A percentile compares a stretch with the other conserved stretches of the same genome.
phyloP scores from a whole-genome alignment of 2,113 vertebrate genomes.

The Poecilia latipinna region DNA sequence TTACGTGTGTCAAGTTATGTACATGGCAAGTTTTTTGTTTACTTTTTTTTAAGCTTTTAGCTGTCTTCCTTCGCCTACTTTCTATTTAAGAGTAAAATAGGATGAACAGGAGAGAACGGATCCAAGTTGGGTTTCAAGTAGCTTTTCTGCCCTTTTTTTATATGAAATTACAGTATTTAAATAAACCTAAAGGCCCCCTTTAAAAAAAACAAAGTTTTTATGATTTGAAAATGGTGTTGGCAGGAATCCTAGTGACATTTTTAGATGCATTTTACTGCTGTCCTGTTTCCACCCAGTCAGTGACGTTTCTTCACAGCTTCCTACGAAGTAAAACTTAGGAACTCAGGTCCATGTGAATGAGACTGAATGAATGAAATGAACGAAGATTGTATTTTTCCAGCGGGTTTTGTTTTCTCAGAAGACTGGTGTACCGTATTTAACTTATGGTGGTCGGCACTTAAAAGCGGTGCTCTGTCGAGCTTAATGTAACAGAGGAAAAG shows the following conservation, averaged over 20 bases:
- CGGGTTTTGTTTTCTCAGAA: slow-evolving; percentile 23
- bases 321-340: slow-evolving; percentile 56
- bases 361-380: slow-evolving; percentile 70
- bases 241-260: slow-evolving; percentile 18
- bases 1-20: slow-evolving; percentile 56
- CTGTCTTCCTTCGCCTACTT: slow-evolving; percentile 52
- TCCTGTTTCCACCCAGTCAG: slow-evolving; percentile 34
- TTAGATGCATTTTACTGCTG: slow-evolving; percentile 39
- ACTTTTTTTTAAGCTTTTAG: slow-evolving; percentile 49
- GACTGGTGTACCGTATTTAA: slow-evolving; percentile 43
- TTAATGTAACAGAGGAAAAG: slow-evolving; percentile 2
- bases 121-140: slow-evolving; percentile 59
- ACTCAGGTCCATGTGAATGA: slow-evolving; percentile 72
- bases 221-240: slow-evolving; percentile 38
- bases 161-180: slow-evolving; percentile 67
- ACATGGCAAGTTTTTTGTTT: slow-evolving; percentile 70
- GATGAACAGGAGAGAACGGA: slow-evolving; percentile 22
- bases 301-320: slow-evolving; percentile 39
- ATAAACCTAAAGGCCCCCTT: slow-evolving; percentile 59
- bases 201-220: slow-evolving; percentile 5
- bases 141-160: slow-evolving; percentile 71
- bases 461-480: slow-evolving; percentile 14
- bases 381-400: slow-evolving; percentile 73
- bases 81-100: slow-evolving; percentile 70
- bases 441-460: slow-evolving; percentile 23